These are phyloP conservation scores for Enteromius thamalakanensis DNA, from an alignment of 2,797 vertebrate species.

Conservation along the genomic window DNA sequence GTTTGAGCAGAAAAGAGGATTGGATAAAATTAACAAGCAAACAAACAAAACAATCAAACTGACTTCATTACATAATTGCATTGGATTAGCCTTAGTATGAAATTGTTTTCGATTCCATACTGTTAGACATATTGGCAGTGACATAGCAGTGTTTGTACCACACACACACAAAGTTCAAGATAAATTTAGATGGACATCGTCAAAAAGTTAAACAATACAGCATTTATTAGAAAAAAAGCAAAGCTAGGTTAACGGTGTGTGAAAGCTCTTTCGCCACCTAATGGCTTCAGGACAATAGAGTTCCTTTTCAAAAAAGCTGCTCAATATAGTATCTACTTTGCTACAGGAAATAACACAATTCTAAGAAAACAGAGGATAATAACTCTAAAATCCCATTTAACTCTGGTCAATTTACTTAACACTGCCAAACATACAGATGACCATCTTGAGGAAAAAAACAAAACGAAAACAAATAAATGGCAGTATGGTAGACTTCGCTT, in stretches of 20 bases:
- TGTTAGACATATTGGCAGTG: constrained; percentile 50
- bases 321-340: constrained; percentile 3
- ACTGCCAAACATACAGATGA: background rate
- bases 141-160: constrained; percentile 37
- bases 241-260: background rate
- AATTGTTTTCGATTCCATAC: constrained; percentile 33
- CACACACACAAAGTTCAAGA: background rate
- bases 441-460: background rate
- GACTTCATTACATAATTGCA: constrained; percentile 57
- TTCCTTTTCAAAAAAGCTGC: background rate
- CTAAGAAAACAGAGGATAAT: constrained; percentile 5
- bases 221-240: constrained; percentile 11
- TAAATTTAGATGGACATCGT: constrained; percentile 10
- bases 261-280: constrained; percentile 29
- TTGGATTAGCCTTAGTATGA: constrained; percentile 53
- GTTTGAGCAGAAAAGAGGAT: constrained; percentile 10
- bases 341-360: background rate
- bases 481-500: background rate
- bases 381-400: constrained; percentile 1
- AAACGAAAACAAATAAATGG: background rate
- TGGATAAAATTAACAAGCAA: constrained; percentile 38
- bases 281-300: constrained; percentile 19
- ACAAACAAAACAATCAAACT: constrained; percentile 33
- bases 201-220: constrained; percentile 24
- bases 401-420: background rate